A percentile compares a stretch with the other conserved stretches of the same genome.
Conservation (phyloP, 2,113 vertebrate genomes). For the Echinops telfairi region DNA sequence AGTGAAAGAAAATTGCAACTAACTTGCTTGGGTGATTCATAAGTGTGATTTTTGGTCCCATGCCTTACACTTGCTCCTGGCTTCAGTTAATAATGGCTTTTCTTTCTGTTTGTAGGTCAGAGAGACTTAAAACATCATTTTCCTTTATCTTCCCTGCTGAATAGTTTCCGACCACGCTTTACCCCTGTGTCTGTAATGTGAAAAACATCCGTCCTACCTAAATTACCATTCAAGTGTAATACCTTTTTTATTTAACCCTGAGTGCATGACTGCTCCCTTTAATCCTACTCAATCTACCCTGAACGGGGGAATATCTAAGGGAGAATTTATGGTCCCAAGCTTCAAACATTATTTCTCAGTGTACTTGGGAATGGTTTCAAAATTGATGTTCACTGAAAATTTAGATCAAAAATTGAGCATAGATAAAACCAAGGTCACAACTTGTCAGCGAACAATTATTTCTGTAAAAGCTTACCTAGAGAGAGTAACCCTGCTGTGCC, state of each 20-base stretch:
- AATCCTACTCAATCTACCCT: conserved; percentile 82
- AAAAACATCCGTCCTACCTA: conserved; percentile 78
- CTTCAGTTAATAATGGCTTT: conserved; percentile 74
- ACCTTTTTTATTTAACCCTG: conserved; percentile 83
- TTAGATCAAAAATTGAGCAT: conserved; percentile 80
- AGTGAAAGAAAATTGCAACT: not conserved
- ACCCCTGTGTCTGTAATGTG: conserved; percentile 69
- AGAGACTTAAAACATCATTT: conserved; percentile 77
- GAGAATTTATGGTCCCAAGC: conserved; percentile 75
- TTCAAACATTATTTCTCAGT: conserved; percentile 78
- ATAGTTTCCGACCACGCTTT: conserved; percentile 76
- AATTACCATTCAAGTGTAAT: conserved; percentile 81
- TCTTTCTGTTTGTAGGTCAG: conserved; percentile 78
- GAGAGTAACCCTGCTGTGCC: conserved; percentile 66
- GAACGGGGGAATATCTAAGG: conserved; percentile 76
- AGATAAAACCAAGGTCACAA: conserved; percentile 80
- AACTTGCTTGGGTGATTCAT: not conserved
- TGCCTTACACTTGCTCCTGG: conserved; percentile 44
- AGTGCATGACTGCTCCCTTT: conserved; percentile 81
- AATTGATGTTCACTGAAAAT: conserved; percentile 82
- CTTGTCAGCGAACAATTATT: conserved; percentile 79
- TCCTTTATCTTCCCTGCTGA: conserved; percentile 75
- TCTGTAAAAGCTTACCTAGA: conserved; percentile 70
- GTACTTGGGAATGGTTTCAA: conserved; percentile 76
- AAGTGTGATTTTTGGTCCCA: conserved; percentile 42